Conservation (phyloP, 2,888 invertebrate species). For the Antitype chi region DNA sequence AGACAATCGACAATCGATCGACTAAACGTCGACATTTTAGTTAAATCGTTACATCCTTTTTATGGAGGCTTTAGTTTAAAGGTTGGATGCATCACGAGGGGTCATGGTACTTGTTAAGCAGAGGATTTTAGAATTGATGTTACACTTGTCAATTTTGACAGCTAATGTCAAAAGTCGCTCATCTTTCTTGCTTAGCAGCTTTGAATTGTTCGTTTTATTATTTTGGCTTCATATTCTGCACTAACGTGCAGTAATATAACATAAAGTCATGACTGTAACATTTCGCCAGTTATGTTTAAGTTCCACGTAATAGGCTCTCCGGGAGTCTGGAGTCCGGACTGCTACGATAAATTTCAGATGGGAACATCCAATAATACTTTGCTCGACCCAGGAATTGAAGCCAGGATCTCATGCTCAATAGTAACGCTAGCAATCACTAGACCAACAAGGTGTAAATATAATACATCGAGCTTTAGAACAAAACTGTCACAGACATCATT, state of each 20-base stretch:
- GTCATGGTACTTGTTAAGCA: slow-evolving; percentile 31
- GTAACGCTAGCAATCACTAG: too few species aligned
- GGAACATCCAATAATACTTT: too few species aligned
- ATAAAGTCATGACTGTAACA: not conserved
- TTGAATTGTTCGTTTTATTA: not conserved
- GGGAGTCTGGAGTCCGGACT: too few species aligned
- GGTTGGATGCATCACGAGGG: slow-evolving; percentile 59
- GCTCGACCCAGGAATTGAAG: too few species aligned
- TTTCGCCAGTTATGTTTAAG: too few species aligned
- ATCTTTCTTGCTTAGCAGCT: not conserved
- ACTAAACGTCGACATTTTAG: slow-evolving; percentile 49
- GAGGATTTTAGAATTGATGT: slow-evolving; percentile 9
- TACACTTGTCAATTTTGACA: slow-evolving; percentile 50
- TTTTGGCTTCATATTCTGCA: slow-evolving; percentile 2
- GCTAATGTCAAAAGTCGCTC: slow-evolving; percentile 19
- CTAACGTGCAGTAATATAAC: not conserved
- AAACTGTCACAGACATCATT: not conserved
- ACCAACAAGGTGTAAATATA: too few species aligned
- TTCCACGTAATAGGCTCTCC: too few species aligned
- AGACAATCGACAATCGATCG: slow-evolving; percentile 55
- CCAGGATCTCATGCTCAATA: too few species aligned
- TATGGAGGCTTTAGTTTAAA: slow-evolving; percentile 45
- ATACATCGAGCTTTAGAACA: too few species aligned
- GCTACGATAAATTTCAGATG: too few species aligned
- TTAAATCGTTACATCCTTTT: slow-evolving; percentile 63